Evolutionary conservation across 2,113 vertebrate genomes (phyloP).

Genomic region (Hippocampus abdominalis): DNA sequence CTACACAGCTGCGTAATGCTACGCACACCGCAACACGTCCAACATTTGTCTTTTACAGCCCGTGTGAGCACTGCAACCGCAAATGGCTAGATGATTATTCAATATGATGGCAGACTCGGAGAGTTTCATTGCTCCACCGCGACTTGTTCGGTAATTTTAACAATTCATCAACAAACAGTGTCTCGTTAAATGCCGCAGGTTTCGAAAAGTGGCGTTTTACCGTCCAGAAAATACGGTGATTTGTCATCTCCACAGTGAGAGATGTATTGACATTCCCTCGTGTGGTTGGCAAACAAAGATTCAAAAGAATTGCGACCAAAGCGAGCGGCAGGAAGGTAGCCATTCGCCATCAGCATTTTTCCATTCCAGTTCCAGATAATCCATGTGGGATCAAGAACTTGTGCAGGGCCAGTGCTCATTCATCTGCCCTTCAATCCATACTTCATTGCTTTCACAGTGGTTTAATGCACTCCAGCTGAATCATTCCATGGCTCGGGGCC

Average conservation of each 20-base stretch:
- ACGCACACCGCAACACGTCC: too few relatives aligned
- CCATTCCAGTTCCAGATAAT: constrained; percentile 35
- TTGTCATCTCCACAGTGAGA: not conserved
- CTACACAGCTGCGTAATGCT: too few relatives aligned
- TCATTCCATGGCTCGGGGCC: constrained; percentile 1
- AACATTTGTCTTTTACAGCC: too few relatives aligned
- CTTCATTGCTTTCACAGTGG: constrained; percentile 3
- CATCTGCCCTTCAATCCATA: constrained; percentile 18
- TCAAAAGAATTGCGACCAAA: constrained; percentile 48
- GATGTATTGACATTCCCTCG: constrained; percentile 33
- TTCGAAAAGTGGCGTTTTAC: too few relatives aligned
- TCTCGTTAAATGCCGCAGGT: too few relatives aligned
- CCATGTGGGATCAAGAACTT: constrained; percentile 30
- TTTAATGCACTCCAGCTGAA: constrained; percentile 10
- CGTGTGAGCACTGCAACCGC: too few relatives aligned
- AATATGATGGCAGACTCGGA: too few relatives aligned
- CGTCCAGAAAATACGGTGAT: not conserved
- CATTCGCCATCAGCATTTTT: constrained; percentile 31
- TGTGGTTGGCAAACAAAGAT: constrained; percentile 33
- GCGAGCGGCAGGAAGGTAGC: constrained; percentile 33
- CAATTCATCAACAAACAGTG: too few relatives aligned
- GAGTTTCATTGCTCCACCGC: too few relatives aligned
- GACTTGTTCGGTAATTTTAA: too few relatives aligned
- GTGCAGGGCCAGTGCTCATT: constrained; percentile 12
- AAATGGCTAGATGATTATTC: too few relatives aligned